Base-by-base conservation (phyloP, 2,888 invertebrate species). In the Cryptocephalus primarius region DNA sequence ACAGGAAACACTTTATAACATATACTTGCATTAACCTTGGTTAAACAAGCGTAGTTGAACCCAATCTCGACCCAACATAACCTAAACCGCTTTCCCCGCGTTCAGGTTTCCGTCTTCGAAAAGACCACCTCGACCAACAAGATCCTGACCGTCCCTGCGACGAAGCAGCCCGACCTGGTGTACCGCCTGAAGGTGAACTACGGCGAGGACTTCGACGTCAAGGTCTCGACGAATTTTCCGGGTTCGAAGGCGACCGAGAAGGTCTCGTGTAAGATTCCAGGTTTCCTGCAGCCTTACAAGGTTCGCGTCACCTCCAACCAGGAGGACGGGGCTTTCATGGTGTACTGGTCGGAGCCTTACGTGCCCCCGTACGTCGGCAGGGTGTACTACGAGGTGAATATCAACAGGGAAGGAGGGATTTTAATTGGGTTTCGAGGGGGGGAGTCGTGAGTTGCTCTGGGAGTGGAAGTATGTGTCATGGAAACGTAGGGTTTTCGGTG, bases 271-370 rank as follows among this genome's bases (percentile, higher is more conserved):
- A 52, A 49, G 48, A 58, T 62, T 4, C 63, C 64, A 3, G 51
- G 57, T 44, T 58, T 58, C 48, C 51, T 64, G 48, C 63, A 64
- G 44, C 64, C 64, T 1, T 63, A 57, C 48, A 59, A 57, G 49
- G 55, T 63, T 47, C 50, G 55, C 42, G 48, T 61, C 36, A 58
- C 62, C 14, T 55, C 58, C 31, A 59, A 60, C 39, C 54, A 57
- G 47, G 60, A 60, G 9, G 59, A 60, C 14, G 60, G 56, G 9
- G 59, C 61, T 1, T 64, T 63, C 47, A 43, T 64, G 53, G 56
- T 64, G 48, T 64, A 63, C 50, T 64, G 64, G 64, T 49, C 57
- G 12, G 63, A 63, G 42, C 63, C 63, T 1, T 62, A 52, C 48
- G 55, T 64, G 33, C 62, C 63, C 4, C 46, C 51, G 41, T 59